Evolutionary conservation across 2,888 invertebrate genomes (phyloP), one percentile per base, ranked within the genome.

Genomic region (Melanotus villosus): DNA sequence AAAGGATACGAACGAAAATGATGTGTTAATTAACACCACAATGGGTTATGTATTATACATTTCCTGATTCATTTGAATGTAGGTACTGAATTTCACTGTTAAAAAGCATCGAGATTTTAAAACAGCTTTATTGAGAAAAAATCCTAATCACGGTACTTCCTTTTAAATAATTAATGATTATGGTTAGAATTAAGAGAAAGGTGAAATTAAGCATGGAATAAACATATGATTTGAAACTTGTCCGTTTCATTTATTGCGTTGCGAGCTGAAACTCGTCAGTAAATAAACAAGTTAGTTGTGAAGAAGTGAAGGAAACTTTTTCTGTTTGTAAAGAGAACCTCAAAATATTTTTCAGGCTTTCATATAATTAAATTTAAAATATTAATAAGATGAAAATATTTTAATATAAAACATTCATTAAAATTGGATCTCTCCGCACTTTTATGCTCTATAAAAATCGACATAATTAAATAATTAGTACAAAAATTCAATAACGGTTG

Each of bases 361-460:
- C 1, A 3, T n/a, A 1, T n/a, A 34, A 12, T 12, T 1, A n/a
- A n/a, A 1, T 2, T 2, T n/a, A n/a, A n/a, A n/a, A n/a, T n/a
- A n/a, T n/a, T n/a, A n/a, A n/a, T n/a, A n/a, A n/a, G n/a, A n/a
- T n/a, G n/a, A n/a, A n/a, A n/a, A n/a, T n/a, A n/a, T n/a, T n/a
- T n/a, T n/a, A n/a, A n/a, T n/a, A n/a, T 18, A 18, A 41, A 41
- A 41, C 41, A 6, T 14, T 10, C 30, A 56, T 56, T 56, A 56
- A 19, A 10, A 21, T 36, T 14, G 14, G 3, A 1, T 9, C 9
- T 41, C 16, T 56, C 36, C 10, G 6, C 36, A n/a, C 5, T 56
- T 50, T 56, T 36, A 7, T 56, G 56, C 56, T 56, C 56, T 56
- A 19, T 36, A 56, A 56, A 54, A 12, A 14, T 30, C 36, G 34